Evolutionary conservation across 2,888 invertebrate species (phyloP), one percentile per base, ranked within the genome.

Genomic region (Andricus quercusramuli): DNA sequence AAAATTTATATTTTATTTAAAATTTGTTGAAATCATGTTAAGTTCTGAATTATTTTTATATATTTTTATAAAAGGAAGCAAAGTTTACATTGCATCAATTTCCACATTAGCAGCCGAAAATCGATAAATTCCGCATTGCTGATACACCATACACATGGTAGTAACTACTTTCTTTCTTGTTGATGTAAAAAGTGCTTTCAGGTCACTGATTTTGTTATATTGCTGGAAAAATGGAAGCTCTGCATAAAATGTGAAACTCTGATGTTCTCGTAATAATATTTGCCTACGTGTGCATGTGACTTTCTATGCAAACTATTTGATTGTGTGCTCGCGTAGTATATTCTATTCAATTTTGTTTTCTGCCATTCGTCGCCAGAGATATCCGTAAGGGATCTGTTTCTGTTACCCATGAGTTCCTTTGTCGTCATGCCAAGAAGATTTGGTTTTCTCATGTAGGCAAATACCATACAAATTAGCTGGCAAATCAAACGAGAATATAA

Each of bases 341-440:
- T 29, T 62, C 25, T 62, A 62, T 62, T 29, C 29, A 62, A 25
- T 62, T 62, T 62, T 37, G n/a, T 67, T 67, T 67, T 41, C 32
- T 67, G 29, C 17, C n/a, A 9, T 41, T n/a, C 20, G 13, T 11
- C 11, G 41, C 2, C 37, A 41, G 37, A 41, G 11, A 41, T 2
- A 37, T 32, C 20, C 20, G 9, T 59, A 59, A 59, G 2, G n/a
- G 8, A 59, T n/a, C n/a, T n/a, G 62, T 44, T 44, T 68, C 25
- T 68, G 25, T 25, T 41, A 67, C 15, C 22, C 22, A 8, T 37
- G 13, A 67, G 15, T 68, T 13, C 44, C 44, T 44, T 44, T 44
- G 22, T 17, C 25, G 68, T 68, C 44, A 47, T 17, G 25, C 29
- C 51, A 20, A 29, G 20, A 22, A 62, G 20, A 51, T 47, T 70